A percentile compares a stretch with the other conserved stretches of the same genome.
Conservation (phyloP, 2,113 vertebrate genomes). For the Stigmatopora argus region DNA sequence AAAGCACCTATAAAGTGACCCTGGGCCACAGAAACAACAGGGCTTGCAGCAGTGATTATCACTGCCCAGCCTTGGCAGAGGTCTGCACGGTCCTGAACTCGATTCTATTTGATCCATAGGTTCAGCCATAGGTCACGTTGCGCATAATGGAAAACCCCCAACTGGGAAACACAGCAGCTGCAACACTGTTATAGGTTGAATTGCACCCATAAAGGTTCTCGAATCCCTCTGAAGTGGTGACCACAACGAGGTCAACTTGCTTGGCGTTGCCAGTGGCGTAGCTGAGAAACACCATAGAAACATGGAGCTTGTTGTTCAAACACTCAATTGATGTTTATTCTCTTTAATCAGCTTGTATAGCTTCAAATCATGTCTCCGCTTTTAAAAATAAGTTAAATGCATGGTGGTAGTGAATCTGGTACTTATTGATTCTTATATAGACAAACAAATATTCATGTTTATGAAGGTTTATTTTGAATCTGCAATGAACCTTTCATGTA, state of each 20-base stretch:
- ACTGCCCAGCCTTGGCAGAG: too few relatives aligned
- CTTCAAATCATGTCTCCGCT: constrained; percentile 9
- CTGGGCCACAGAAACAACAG: too few relatives aligned
- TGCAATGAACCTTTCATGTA: too few relatives aligned
- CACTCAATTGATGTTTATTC: constrained; percentile 6
- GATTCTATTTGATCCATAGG: constrained; percentile 1
- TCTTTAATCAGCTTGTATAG: constrained; percentile 25
- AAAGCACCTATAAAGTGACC: too few relatives aligned
- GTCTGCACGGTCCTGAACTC: not conserved
- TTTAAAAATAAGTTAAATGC: too few relatives aligned
- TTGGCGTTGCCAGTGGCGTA: not conserved
- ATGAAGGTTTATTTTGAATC: too few relatives aligned
- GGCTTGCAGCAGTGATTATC: too few relatives aligned
- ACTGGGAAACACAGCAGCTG: constrained; percentile 14
- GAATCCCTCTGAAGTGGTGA: not conserved
- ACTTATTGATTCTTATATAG: too few relatives aligned
- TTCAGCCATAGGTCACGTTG: not conserved
- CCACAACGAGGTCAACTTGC: not conserved
- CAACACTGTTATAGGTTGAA: constrained; percentile 16
- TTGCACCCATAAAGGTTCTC: constrained; percentile 9
- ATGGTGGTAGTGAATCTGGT: too few relatives aligned
- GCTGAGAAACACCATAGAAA: too few relatives aligned
- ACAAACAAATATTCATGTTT: too few relatives aligned
- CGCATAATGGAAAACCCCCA: constrained; percentile 2
- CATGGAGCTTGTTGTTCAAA: not conserved